These are phyloP conservation scores for Nesidiocoris tenuis DNA, from an alignment of 2,888 invertebrate genomes.

Conservation along the genomic window DNA sequence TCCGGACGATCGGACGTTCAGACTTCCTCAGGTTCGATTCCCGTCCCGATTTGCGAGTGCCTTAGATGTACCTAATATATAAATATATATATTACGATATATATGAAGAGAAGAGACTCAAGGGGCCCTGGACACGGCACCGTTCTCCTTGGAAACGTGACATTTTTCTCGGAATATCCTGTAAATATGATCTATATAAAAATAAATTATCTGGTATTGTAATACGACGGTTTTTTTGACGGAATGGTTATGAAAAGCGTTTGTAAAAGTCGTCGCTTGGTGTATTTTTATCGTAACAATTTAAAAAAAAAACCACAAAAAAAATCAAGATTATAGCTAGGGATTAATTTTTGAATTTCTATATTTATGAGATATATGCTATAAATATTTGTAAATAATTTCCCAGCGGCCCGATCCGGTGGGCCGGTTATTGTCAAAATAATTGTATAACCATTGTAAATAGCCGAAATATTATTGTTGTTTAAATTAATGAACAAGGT, in stretches of 20 bases:
- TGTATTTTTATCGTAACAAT: conserved; percentile 38
- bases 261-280: conserved; percentile 35
- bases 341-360: conserved; percentile 2
- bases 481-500: conserved; percentile 5
- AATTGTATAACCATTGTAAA: conserved; percentile 34
- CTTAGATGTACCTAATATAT: conserved; percentile 16
- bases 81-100: not conserved
- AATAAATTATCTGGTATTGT: not conserved
- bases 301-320: conserved; percentile 12
- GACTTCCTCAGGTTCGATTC: not conserved
- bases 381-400: conserved; percentile 18
- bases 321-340: conserved; percentile 19
- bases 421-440: conserved; percentile 22
- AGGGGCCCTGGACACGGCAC: conserved; percentile 42
- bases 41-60: conserved; percentile 34
- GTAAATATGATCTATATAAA: not conserved
- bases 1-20: not conserved
- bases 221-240: not conserved
- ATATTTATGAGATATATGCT: conserved; percentile 26
- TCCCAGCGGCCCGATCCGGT: not conserved
- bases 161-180: not conserved
- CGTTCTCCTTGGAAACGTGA: conserved; percentile 2
- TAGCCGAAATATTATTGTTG: conserved; percentile 32
- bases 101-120: conserved; percentile 34
- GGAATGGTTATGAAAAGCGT: conserved; percentile 11